These are phyloP conservation scores for Eulemur macaco DNA, from an alignment of 2,113 vertebrate species.

Conservation along the genomic window DNA sequence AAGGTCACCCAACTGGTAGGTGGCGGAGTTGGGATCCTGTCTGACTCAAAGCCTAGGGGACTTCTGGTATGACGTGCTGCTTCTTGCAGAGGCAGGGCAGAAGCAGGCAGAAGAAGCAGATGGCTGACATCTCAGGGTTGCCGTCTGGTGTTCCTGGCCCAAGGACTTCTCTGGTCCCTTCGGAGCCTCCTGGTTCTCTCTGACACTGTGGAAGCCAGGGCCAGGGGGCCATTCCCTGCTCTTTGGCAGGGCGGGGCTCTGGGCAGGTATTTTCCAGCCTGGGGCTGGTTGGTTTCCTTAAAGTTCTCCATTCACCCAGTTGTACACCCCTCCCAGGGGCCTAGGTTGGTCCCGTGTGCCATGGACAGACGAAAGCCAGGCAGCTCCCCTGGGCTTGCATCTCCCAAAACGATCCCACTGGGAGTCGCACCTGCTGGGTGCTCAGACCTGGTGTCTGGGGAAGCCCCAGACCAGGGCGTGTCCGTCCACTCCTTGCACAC, in stretches of 20 bases:
- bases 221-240: rapidly evolving
- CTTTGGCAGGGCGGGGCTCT: background rate
- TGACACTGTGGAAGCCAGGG: background rate
- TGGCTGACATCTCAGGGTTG: background rate
- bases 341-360: background rate
- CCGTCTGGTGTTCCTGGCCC: background rate
- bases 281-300: background rate
- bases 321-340: no score
- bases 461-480: rapidly evolving
- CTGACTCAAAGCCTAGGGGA: background rate
- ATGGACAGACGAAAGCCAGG: background rate
- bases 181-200: background rate
- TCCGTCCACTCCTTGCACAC: rapidly evolving
- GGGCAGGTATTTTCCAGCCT: background rate
- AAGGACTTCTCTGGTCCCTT: background rate
- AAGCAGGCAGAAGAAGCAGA: background rate
- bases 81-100: background rate
- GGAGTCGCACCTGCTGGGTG: no score
- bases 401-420: background rate
- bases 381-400: no score
- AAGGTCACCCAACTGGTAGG: background rate
- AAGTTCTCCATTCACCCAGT: rapidly evolving
- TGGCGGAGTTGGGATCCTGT: background rate
- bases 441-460: background rate
- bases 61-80: background rate